Percentiles rank a stretch among this genome's conserved stretches.
Evolutionary conservation across 2,888 invertebrate species (phyloP).

Genomic region (Dicyrtoma fusca): DNA sequence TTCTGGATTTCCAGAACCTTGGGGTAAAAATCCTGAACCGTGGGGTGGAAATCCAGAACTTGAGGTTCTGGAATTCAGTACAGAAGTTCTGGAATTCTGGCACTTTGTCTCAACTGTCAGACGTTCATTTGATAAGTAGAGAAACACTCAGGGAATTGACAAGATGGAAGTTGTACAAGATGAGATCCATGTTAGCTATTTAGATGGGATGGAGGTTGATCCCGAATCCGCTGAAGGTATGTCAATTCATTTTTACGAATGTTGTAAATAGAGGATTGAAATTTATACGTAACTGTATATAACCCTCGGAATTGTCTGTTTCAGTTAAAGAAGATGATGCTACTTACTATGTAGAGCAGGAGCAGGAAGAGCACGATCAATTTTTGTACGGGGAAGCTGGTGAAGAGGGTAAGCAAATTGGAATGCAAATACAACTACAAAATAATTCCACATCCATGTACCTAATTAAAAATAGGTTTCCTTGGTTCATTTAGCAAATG

Average conservation of each 20-base stretch:
- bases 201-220: conserved; percentile 42
- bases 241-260: not conserved
- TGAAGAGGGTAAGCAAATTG: conserved; percentile 35
- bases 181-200: conserved; percentile 43
- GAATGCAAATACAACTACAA: no score
- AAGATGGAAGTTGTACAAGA: conserved; percentile 45
- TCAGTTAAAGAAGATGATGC: conserved; percentile 37
- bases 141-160: not conserved
- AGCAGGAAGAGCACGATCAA: conserved; percentile 45
- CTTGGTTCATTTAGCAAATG: not conserved
- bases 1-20: no score
- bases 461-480: no score
- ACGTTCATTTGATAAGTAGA: no score
- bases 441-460: no score
- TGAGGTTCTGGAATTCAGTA: no score
- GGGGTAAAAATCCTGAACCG: no score
- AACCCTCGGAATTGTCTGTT: not conserved
- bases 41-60: no score
- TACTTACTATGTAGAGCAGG: conserved; percentile 45
- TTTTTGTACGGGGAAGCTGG: conserved; percentile 43
- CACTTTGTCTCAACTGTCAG: not conserved
- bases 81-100: no score
- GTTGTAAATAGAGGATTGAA: not conserved
- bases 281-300: not conserved
- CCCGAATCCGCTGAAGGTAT: conserved; percentile 5